Conservation (phyloP, 2,113 vertebrate genomes). For the Amazona vittata region DNA sequence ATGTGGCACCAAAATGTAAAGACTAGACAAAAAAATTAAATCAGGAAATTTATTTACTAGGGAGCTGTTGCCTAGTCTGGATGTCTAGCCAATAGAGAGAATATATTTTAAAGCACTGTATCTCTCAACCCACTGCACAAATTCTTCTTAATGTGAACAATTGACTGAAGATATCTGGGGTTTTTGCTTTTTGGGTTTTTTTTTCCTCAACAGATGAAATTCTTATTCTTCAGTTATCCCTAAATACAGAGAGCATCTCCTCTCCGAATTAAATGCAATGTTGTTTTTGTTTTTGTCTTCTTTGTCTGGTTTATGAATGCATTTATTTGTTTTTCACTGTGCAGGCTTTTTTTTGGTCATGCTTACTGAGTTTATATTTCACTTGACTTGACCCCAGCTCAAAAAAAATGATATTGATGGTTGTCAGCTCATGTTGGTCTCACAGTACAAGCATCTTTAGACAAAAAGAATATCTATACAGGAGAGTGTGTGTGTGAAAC, state of each 20-base stretch:
- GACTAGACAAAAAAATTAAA: not conserved
- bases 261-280: not conserved
- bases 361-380: not conserved
- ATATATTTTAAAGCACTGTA: not conserved
- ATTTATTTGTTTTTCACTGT: not conserved
- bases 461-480: not conserved
- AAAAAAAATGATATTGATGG: not conserved
- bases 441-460: not conserved
- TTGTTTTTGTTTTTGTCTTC: not conserved
- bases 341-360: not conserved
- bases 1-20: not conserved
- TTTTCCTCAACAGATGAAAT: not conserved
- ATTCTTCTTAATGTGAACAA: not conserved
- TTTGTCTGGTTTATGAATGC: not conserved
- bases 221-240: not conserved
- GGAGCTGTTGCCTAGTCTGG: not conserved
- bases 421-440: not conserved
- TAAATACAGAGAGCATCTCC: not conserved
- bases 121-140: accelerated
- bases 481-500: not conserved
- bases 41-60: not conserved
- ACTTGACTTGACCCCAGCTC: not conserved
- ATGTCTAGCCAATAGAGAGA: not conserved
- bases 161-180: accelerated
- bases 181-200: no score